Evolutionary conservation across 2,797 vertebrate species (phyloP), one percentile per base, ranked within the genome.

Genomic region (Tapirus indicus): DNA sequence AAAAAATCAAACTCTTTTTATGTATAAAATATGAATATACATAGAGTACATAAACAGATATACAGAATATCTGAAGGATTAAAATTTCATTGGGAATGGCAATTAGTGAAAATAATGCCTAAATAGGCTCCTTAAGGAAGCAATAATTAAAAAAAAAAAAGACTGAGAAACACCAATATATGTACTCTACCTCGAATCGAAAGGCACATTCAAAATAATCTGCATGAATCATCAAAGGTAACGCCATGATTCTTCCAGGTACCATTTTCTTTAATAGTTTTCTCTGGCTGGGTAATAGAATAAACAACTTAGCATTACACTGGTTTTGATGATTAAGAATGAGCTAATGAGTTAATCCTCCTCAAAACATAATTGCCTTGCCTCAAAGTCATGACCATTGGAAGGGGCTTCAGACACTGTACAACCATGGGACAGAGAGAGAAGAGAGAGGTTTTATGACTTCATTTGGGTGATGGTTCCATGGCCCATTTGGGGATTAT

Each of bases 221-320:
- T 75, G 2, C 14, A 3, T 7, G 25, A 71, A 66, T 68, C 13
- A 29, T 4, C 52, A 44, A 44, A 21, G 7, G 10, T 14, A 10
- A 7, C 44, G 6, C 6, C 2, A 7, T 23, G 52, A 23, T 41
- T 77, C 32, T 16, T 41, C 11, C n/a, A 18, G 25, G 49, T 25
- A 16, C 2, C 6, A 6, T 56, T 88, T 52, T 17, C 25, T 17
- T 58, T 27, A 6, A 3, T 82, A 3, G 25, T 95, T 56, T 71
- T 29, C 38, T 25, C 49, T 18, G 29, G 11, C 21, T 32, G 32
- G 18, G 4, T 29, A 25, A 20, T 52, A 18, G 25, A 56, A 41
- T 17, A 27, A 20, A 23, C 5, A 20, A 0, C 16, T 62, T 8
- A 66, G 44, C 14, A 4, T 5, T 27, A 2, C 0, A 4, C 14